Conservation (phyloP, 2,888 invertebrate genomes). For the Plutella xylostella region DNA sequence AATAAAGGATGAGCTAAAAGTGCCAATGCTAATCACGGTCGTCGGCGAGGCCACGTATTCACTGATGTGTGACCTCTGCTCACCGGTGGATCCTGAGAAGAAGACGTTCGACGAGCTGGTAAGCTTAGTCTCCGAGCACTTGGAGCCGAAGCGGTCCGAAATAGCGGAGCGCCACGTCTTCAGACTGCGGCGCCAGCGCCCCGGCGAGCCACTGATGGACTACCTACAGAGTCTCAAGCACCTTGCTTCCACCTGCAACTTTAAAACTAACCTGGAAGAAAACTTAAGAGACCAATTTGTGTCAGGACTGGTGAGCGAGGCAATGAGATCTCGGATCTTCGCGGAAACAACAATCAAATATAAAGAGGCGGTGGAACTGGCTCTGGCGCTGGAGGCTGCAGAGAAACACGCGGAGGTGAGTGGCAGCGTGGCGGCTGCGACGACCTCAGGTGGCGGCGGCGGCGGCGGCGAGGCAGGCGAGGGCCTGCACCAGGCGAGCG, state of each 20-base stretch:
- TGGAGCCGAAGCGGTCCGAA: constrained; percentile 5
- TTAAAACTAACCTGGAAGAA: not conserved
- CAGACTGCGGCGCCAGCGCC: constrained; percentile 4
- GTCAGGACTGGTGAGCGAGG: not conserved
- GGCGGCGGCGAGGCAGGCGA: not conserved
- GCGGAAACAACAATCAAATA: not conserved
- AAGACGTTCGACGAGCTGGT: not conserved
- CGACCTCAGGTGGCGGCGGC: too few relatives aligned
- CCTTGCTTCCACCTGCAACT: not conserved
- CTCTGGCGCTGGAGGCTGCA: not conserved
- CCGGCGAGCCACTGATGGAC: constrained; percentile 6
- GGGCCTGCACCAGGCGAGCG: not conserved
- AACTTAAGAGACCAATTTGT: not conserved
- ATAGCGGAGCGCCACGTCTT: constrained; percentile 10
- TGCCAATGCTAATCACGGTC: not conserved
- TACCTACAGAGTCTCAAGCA: constrained; percentile 26
- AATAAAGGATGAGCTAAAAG: not conserved
- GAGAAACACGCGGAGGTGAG: not conserved
- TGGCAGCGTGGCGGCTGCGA: not conserved
- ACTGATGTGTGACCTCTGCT: not conserved
- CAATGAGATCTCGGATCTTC: not conserved
- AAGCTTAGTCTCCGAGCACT: not conserved
- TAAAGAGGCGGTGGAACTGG: not conserved
- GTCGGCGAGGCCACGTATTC: not conserved
- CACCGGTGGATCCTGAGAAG: not conserved